Evolutionary conservation across 2,797 vertebrate species (phyloP).

Genomic region (Anguilla marmorata): DNA sequence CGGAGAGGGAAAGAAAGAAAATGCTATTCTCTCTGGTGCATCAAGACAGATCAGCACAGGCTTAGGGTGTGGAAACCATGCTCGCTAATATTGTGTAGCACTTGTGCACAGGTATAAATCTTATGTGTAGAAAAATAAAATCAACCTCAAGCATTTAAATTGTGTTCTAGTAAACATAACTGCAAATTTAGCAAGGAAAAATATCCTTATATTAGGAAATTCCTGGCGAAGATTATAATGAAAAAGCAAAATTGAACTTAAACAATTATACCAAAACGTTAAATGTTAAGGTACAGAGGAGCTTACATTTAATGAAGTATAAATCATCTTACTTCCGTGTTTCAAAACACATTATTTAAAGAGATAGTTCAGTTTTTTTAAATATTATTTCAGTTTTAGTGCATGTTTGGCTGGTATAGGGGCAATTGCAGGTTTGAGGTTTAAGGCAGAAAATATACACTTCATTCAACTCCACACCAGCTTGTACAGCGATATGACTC

Average conservation of each 20-base stretch:
- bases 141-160: not conserved
- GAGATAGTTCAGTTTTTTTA: not conserved
- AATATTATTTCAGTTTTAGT: not conserved
- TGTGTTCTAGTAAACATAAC: not conserved
- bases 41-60: constrained; percentile 13
- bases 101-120: not conserved
- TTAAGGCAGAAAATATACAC: no score
- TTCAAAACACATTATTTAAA: not conserved
- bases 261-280: not conserved
- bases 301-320: not conserved
- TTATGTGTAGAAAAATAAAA: not conserved
- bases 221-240: not conserved
- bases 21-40: constrained; percentile 20
- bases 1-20: constrained; percentile 37
- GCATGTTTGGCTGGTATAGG: not conserved
- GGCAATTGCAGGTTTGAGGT: not conserved
- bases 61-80: not conserved
- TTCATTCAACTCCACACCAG: no score
- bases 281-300: not conserved
- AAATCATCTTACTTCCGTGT: not conserved
- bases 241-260: not conserved
- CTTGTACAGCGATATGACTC: no score
- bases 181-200: no score
- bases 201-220: not conserved
- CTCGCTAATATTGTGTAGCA: not conserved